Evolutionary conservation across 2,113 vertebrate species (phyloP), one percentile per base, ranked within the genome.

Genomic region (Entosphenus tridentatus): DNA sequence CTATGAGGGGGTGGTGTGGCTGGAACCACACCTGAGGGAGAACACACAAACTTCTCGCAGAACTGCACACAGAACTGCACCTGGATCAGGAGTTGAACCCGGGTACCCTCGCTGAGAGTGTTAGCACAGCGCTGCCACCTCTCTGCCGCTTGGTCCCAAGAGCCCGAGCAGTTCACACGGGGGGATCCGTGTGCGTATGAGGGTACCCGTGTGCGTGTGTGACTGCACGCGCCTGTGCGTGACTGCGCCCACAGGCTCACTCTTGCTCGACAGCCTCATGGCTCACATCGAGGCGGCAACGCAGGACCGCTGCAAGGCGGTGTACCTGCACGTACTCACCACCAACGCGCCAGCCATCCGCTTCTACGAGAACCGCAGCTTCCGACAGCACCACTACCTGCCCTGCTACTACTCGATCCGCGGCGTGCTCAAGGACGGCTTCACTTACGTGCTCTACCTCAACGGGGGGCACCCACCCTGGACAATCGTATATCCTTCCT

Each of bases 321-420:
- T 98, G 79, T 98, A 98, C 77, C 83, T 98, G 69, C 93, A 98
- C 0, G 93, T 98, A 68, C 86, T 98, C 75, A 96, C 90, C 78
- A 95, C 89, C 72, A 98, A 98, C 81, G 89, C 78, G 79, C 89
- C 86, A 68, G 93, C 93, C 77, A 98, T 98, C 79, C 83, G 81
- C 79, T 98, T 98, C 80, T 98, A 98, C 2, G 87, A 96, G 78
- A 95, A 91, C 83, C 86, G 93, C 80, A 87, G 90, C 85, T 98
- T 98, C 82, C 83, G 83, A 73, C 93, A 96, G 83, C 92, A 98
- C 78, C 93, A 98, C 79, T 96, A 98, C 75, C 82, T 98, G 70
- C 93, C 93, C 74, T 98, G 95, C 76, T 98, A 98, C 74, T 98
- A 98, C 73, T 96, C 93, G 77, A 98, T 98, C 77, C 81, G 90